These are phyloP conservation scores for Macaria notata DNA, from an alignment of 2,888 invertebrate species.

Conservation along the genomic window DNA sequence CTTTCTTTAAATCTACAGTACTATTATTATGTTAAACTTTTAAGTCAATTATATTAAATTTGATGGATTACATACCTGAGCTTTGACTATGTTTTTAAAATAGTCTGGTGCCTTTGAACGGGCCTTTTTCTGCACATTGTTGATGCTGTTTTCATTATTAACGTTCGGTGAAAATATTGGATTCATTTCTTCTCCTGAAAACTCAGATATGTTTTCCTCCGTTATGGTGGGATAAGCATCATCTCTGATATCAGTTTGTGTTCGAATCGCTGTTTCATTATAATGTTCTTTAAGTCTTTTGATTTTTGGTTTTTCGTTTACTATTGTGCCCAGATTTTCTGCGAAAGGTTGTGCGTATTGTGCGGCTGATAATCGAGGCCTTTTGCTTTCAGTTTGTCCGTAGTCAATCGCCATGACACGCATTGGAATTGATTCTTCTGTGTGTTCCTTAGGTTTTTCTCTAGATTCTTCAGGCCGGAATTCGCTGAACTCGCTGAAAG, in stretches of 20 bases:
- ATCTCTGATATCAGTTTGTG: slow-evolving; percentile 3
- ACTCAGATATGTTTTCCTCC: slow-evolving; percentile 61
- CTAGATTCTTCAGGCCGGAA: slow-evolving; percentile 32
- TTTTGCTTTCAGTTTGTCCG: slow-evolving; percentile 2
- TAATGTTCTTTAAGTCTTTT: not conserved
- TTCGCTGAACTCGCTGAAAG: slow-evolving; percentile 51
- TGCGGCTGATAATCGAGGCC: not conserved
- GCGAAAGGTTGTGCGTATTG: slow-evolving; percentile 4
- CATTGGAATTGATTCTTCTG: slow-evolving; percentile 8
- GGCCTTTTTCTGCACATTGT: slow-evolving; percentile 25
- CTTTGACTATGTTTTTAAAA: slow-evolving; percentile 32
- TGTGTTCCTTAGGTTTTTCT: no score
- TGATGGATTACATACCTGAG: slow-evolving; percentile 39
- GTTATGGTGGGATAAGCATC: slow-evolving; percentile 16
- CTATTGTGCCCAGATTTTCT: slow-evolving; percentile 1
- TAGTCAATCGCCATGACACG: slow-evolving; percentile 22
- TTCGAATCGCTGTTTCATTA: slow-evolving; percentile 1
- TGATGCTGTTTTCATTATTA: slow-evolving; percentile 16
- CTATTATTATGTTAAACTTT: slow-evolving; percentile 5
- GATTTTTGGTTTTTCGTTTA: not conserved
- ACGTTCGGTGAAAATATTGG: slow-evolving; percentile 18
- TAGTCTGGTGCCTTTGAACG: slow-evolving; percentile 33
- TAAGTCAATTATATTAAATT: not conserved
- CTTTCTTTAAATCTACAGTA: slow-evolving; percentile 9
- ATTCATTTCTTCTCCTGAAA: slow-evolving; percentile 50